Percentiles rank a stretch among this genome's conserved stretches.
These are phyloP conservation scores for Ormyrus pomaceus DNA, from an alignment of 2,888 invertebrate genomes.

Conservation along the genomic window DNA sequence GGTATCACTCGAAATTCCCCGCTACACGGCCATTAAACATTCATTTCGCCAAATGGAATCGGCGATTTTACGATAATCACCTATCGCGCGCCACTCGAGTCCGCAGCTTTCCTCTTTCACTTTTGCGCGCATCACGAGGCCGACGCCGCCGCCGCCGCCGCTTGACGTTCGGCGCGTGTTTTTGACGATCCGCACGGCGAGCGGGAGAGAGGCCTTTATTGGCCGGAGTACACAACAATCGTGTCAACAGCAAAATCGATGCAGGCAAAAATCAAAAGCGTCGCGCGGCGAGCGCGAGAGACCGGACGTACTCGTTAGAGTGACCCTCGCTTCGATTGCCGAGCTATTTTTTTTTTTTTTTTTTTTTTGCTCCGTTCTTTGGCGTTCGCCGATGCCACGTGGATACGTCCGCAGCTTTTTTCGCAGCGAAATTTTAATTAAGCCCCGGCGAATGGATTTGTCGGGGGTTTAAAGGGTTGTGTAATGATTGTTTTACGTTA, in stretches of 20 bases:
- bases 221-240: constrained; percentile 54
- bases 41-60: constrained; percentile 48
- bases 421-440: constrained; percentile 44
- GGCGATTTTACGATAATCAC: constrained; percentile 52
- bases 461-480: no score
- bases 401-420: constrained; percentile 3
- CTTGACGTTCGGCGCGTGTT: constrained; percentile 46
- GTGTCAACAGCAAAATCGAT: constrained; percentile 67
- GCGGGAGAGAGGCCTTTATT: constrained; percentile 33
- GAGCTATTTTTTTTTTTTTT: background rate
- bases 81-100: background rate
- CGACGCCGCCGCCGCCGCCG: background rate
- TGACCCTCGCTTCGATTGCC: background rate
- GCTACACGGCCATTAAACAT: constrained; percentile 43
- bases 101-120: background rate
- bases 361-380: background rate
- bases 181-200: constrained; percentile 36
- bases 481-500: no score
- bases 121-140: constrained; percentile 9
- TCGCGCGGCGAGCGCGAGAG: background rate
- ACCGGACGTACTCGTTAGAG: background rate
- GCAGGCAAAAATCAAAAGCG: constrained; percentile 56
- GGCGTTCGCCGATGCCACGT: background rate
- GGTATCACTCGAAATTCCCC: constrained; percentile 41
- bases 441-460: constrained; percentile 6